These are phyloP conservation scores for Amphiura filiformis DNA, from an alignment of 35 echinoderm and acorn worm genomes.

Conservation along the genomic window DNA sequence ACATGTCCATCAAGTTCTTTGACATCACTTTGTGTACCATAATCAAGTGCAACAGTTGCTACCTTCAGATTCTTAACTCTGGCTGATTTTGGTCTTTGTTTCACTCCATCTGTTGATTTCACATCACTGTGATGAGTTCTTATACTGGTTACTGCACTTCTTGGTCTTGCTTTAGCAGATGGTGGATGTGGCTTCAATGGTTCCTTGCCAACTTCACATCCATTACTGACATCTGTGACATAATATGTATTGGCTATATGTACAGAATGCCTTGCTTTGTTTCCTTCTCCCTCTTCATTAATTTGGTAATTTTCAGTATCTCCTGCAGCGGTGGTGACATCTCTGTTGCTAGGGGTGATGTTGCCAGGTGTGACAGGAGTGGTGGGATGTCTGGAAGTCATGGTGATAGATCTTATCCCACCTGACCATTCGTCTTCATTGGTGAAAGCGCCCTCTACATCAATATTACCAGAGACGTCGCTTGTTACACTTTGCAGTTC, in stretches of 20 bases:
- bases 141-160: constrained; percentile 22
- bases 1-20: background rate
- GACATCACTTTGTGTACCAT: background rate
- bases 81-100: constrained; percentile 16
- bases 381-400: background rate
- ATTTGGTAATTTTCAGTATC: no score
- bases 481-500: constrained; percentile 58
- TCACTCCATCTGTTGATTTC: no score
- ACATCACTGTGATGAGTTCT: background rate
- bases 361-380: background rate
- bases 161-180: background rate
- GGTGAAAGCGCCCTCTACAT: background rate
- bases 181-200: constrained; percentile 35
- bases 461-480: constrained; percentile 15
- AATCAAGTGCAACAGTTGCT: constrained; percentile 4
- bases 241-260: constrained; percentile 48
- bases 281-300: background rate
- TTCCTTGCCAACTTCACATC: background rate
- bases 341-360: no score
- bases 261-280: constrained; percentile 32
- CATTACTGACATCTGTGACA: constrained; percentile 44
- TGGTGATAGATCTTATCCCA: background rate
- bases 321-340: no score
- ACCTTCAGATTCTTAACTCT: background rate
- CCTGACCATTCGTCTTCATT: background rate